Evolutionary conservation across 2,888 invertebrate genomes (phyloP), one percentile per base, ranked within the genome.

Genomic region (Leptinotarsa peninsularis): DNA sequence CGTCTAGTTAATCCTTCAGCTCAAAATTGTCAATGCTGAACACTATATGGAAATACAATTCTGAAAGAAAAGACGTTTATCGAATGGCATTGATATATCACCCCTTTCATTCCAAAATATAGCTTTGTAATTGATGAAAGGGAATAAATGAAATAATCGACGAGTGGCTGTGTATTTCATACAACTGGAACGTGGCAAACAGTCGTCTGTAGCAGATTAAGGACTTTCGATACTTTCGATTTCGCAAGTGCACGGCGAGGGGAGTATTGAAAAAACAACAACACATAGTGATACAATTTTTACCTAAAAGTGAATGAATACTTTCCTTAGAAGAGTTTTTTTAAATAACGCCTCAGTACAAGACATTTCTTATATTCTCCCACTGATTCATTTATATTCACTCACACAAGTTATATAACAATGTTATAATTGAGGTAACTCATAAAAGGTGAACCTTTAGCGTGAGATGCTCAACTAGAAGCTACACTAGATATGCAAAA

Each of bases 161-260:
- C 63, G 43, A 63, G 63, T 63, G 63, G 33, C 33, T 63, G 63
- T n/a, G 63, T 43, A 63, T 63, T 63, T 63, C 63, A 63, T 63
- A 63, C 33, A 15, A 63, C 63, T 27, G 17, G 43, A 63, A 63
- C 63, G 63, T 63, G 63, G n/a, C 63, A 5, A 33, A 43, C 63
- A 43, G 63, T 7, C 43, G 63, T 33, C n/a, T 33, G 43, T 63
- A 33, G 27, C 63, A 43, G 63, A 63, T 63, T 63, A 63, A 63
- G 63, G 10, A 63, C 13, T 43, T n/a, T n/a, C 33, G 1, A 63
- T 63, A 43, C 15, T 60, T 3, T 60, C 60, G 27, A 60, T 60
- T 60, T 14, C 21, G 60, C 23, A 21, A 60, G 15, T 60, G 17
- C 60, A 23, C 27, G 27, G 3, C 3, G 18, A 60, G 27, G 60